Conservation (phyloP, 2,113 vertebrate genomes). For the Benitochromis conjunctus region DNA sequence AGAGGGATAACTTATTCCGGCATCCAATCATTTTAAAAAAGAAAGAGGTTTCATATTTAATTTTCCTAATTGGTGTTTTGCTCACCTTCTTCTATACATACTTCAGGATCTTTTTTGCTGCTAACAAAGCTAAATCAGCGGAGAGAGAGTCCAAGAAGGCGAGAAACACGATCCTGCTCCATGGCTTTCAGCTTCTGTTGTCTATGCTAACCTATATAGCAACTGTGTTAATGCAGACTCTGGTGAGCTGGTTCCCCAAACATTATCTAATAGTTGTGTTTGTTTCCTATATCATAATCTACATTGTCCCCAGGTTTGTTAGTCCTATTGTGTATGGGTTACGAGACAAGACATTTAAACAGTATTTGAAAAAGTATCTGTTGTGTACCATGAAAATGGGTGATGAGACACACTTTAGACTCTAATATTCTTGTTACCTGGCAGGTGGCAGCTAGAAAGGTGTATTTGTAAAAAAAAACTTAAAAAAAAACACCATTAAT, state of each 20-base stretch:
- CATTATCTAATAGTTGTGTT: not conserved
- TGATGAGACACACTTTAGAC: not conserved
- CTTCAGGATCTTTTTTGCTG: conserved; percentile 40
- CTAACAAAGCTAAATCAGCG: conserved; percentile 15
- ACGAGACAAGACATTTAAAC: conserved; percentile 55
- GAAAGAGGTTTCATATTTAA: conserved; percentile 7
- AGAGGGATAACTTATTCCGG: conserved; percentile 6
- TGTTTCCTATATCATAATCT: conserved; percentile 31
- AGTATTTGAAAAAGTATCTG: conserved; percentile 46
- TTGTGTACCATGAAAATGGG: not conserved
- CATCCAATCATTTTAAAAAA: conserved; percentile 21
- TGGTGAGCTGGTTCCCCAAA: not conserved
- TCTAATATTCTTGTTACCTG: not conserved
- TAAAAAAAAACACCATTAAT: not conserved
- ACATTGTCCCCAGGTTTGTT: conserved; percentile 57
- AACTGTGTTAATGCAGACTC: not conserved
- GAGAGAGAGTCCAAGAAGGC: conserved; percentile 19
- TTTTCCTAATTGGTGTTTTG: conserved; percentile 41
- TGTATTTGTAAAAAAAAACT: not conserved
- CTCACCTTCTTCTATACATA: conserved; percentile 47
- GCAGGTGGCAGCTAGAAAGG: not conserved
- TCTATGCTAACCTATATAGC: conserved; percentile 47
- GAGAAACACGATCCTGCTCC: conserved; percentile 27
- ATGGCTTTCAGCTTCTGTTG: conserved; percentile 35
- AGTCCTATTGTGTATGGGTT: conserved; percentile 69